Evolutionary conservation across 1,140 invertebrate species (phyloP), one percentile per base, ranked within the genome.

Genomic region (Lucilia sericata): DNA sequence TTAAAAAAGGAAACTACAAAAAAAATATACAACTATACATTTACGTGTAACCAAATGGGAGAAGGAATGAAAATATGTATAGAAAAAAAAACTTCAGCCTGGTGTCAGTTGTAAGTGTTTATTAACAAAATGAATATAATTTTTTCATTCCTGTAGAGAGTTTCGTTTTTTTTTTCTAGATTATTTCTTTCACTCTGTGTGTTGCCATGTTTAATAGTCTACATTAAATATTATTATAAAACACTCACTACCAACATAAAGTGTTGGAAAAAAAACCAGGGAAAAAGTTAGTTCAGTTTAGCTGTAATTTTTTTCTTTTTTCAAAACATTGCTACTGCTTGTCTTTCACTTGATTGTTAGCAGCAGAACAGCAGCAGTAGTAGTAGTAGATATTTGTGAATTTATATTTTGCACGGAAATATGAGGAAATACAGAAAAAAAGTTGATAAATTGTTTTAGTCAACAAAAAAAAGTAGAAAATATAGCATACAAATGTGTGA

Each of bases 371-470:
- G 42, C 42, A 42, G 42, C 42, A 42, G 42, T 10, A 42, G 17
- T 10, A 42, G 17, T 10, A 21, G 60, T 10, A 70, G 17, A 70
- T 70, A 21, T 70, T 70, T 70, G 17, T 19, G 10, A 70, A 19
- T 70, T 70, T 70, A 19, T 70, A 70, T 70, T 70, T 70, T 70
- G 60, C 60, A 70, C 60, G 60, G 60, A 70, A 70, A 70, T 70
- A 70, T 70, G 60, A 70, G 60, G 60, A 70, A 70, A 70, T 70
- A 70, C 60, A 21, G 19, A 70, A 21, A 70, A 51, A 70, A 70
- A 70, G 60, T 70, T 70, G 60, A 70, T 70, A 70, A 70, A 70
- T 70, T 70, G 60, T 70, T 70, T 70, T 70, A 70, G 60, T 70
- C 60, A 70, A 70, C 60, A 55, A 55, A 17, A 55, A 55, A 55